Percentiles rank a stretch among this genome's conserved stretches.
phyloP scores from a whole-genome alignment of 2,888 invertebrate genomes.

The Papilio elwesi region DNA sequence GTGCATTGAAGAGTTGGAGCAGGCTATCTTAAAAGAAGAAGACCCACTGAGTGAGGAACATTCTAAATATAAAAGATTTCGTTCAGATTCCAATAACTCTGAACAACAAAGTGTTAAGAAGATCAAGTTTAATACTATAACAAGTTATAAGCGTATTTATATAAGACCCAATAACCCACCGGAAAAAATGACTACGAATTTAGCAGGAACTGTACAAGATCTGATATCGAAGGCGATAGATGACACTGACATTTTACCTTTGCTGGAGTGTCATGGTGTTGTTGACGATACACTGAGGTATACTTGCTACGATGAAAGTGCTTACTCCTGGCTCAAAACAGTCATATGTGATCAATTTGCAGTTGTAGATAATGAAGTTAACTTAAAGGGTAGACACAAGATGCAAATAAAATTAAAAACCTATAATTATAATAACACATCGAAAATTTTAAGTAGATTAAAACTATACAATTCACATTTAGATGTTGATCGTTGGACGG shows the following conservation, averaged over 20 bases:
- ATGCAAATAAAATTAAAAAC: constrained; percentile 54
- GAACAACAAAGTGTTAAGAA: constrained; percentile 32
- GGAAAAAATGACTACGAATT: constrained; percentile 43
- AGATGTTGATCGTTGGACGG: constrained; percentile 54
- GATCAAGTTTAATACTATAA: constrained; percentile 34
- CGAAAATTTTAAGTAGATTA: constrained; percentile 53
- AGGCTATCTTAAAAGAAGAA: background rate
- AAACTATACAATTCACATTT: constrained; percentile 58
- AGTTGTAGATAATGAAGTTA: constrained; percentile 36
- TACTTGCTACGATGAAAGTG: constrained; percentile 57
- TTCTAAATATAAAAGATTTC: constrained; percentile 37
- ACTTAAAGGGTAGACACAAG: constrained; percentile 43
- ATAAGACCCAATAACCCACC: constrained; percentile 47
- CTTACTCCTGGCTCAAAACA: constrained; percentile 51
- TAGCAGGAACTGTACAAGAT: constrained; percentile 48
- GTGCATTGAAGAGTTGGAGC: constrained; percentile 22
- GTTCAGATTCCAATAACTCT: constrained; percentile 37
- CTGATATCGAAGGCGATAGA: constrained; percentile 52
- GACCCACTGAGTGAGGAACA: background rate
- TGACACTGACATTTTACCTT: constrained; percentile 50
- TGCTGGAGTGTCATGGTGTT: constrained; percentile 62
- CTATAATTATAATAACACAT: constrained; percentile 48
- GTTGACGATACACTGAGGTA: constrained; percentile 60
- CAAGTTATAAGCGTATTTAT: constrained; percentile 41
- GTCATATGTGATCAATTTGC: constrained; percentile 44